Evolutionary conservation across 2,888 invertebrate genomes (phyloP), one percentile per base, ranked within the genome.

Genomic region (Apamea sordens): DNA sequence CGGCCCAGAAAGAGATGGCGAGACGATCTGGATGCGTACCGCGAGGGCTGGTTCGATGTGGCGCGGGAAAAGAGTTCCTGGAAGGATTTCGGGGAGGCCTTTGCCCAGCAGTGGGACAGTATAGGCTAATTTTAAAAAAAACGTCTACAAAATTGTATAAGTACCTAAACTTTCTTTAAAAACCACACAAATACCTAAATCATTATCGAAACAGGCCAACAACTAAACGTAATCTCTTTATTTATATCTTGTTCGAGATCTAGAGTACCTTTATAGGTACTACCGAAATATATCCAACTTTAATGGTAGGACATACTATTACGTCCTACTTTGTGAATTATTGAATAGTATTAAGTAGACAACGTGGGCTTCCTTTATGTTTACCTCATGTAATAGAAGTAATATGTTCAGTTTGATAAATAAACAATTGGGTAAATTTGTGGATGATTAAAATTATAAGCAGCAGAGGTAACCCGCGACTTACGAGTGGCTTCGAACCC

Each of bases 401-500:
- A 71, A 79, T 76, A 56, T 76, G 77, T 79, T 61, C 61, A 79
- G 47, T 73, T 79, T 75, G 59, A 82, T 69, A 69, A 80, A 75
- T 76, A 36, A 76, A 65, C 63, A 50, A 72, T 50, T 15, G n/a
- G 63, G 11, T 28, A 65, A 69, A 61, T 75, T 73, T 28, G 44
- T 75, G 13, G 53, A 13, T 21, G 2, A 47, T 47, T 41, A 41
- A 7, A 65, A 32, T 13, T 56, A 53, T 53, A 6, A 59, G 28
- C 32, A 73, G 41, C 41, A 41, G 7, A 41, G 41, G 41, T 41
- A 41, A 41, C 41, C 36, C 36, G 1, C 36, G 36, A 41, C 6
- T 41, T 41, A 7, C 41, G 41, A 41, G 6, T 41, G 41, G 41
- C 7, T 6, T 41, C 41, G 7, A 0, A 41, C 7, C 41, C 41